Evolutionary conservation across 2,797 vertebrate genomes (phyloP).

Genomic region (Sitta carolinensis): DNA sequence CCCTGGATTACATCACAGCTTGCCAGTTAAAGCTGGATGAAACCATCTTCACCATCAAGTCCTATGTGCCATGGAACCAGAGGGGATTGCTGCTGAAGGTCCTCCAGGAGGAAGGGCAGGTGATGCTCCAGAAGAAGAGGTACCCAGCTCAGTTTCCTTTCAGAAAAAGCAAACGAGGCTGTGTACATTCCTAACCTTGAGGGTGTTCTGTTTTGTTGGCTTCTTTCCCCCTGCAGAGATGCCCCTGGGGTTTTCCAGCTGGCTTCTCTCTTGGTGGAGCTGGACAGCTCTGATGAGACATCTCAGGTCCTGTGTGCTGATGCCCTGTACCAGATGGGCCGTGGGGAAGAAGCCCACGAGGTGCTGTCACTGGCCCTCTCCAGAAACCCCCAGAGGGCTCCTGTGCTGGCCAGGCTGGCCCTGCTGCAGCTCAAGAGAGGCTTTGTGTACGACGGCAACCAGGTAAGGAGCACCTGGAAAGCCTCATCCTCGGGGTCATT

Average conservation of each 20-base stretch:
- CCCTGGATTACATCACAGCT: constrained; percentile 92
- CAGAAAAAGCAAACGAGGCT: neutral
- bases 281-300: constrained; percentile 79
- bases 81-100: constrained; percentile 87
- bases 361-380: constrained; percentile 80
- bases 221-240: constrained; percentile 68
- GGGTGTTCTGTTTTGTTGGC: neutral
- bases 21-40: constrained; percentile 86
- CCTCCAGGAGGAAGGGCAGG: constrained; percentile 88
- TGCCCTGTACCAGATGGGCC: constrained; percentile 87
- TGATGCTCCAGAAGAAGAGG: constrained; percentile 81
- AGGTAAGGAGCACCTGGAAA: constrained; percentile 76
- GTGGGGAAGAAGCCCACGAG: constrained; percentile 86
- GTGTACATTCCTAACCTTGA: neutral
- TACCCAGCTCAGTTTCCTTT: neutral
- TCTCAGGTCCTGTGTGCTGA: constrained; percentile 86
- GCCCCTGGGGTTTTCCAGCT: constrained; percentile 86
- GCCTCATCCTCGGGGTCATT: neutral
- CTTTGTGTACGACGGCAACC: constrained; percentile 87
- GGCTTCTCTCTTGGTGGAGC: constrained; percentile 84
- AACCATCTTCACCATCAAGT: constrained; percentile 83
- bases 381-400: constrained; percentile 74
- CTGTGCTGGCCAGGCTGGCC: constrained; percentile 85
- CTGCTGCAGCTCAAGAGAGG: constrained; percentile 90
- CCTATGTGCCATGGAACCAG: constrained; percentile 93